These are phyloP conservation scores for Muscina levida DNA, from an alignment of 2,888 invertebrate species.

Conservation along the genomic window DNA sequence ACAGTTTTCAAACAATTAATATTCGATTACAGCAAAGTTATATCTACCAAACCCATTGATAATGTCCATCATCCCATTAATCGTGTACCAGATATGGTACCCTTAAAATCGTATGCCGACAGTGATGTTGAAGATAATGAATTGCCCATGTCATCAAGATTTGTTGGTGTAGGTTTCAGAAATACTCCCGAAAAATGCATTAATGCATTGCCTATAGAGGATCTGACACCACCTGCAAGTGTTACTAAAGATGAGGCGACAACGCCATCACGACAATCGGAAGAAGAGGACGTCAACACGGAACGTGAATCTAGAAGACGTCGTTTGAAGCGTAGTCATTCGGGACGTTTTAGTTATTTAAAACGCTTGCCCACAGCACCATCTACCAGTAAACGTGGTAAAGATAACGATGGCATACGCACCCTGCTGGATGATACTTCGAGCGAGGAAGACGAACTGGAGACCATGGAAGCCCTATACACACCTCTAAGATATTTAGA, in stretches of 20 bases:
- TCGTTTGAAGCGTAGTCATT: conserved; percentile 62
- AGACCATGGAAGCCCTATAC: conserved; percentile 61
- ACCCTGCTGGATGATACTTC: conserved; percentile 63
- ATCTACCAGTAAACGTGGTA: conserved; percentile 56
- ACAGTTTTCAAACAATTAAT: not conserved
- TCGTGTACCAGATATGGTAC: conserved; percentile 65
- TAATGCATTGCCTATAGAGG: conserved; percentile 46
- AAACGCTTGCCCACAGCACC: conserved; percentile 63
- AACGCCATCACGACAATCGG: conserved; percentile 42
- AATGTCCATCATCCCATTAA: conserved; percentile 65
- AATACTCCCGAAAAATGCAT: conserved; percentile 62
- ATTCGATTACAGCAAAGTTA: conserved; percentile 67
- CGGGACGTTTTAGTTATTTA: conserved; percentile 64
- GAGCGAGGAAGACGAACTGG: conserved; percentile 66
- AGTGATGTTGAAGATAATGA: conserved; percentile 68
- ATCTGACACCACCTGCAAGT: conserved; percentile 69
- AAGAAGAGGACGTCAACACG: conserved; percentile 53
- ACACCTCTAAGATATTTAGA: conserved; percentile 69
- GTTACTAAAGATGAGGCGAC: conserved; percentile 47
- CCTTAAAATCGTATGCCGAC: conserved; percentile 68
- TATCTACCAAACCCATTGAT: conserved; percentile 64
- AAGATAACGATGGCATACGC: conserved; percentile 58
- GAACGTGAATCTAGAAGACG: conserved; percentile 34
- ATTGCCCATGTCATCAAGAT: conserved; percentile 50
- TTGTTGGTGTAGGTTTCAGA: conserved; percentile 33